Evolutionary conservation across 2,113 vertebrate genomes (phyloP), one percentile per base, ranked within the genome.

Genomic region (Syrmaticus mikado): DNA sequence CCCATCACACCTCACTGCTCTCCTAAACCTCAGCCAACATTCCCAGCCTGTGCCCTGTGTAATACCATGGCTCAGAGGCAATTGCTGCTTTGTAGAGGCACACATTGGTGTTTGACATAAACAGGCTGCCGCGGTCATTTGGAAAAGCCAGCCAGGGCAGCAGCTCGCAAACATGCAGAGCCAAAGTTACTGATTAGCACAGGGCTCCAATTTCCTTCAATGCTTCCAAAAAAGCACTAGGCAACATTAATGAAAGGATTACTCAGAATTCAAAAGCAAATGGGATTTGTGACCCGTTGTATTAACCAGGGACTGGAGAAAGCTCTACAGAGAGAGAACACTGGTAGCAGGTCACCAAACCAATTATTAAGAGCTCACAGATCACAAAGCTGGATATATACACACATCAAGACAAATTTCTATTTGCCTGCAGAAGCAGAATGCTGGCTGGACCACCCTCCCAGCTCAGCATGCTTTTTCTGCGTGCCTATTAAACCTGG

Each of bases 311-410:
- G 85, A 84, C 87, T 52, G 48, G 46, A 30, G 34, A 89, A 87
- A 88, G 82, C 92, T 94, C 92, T 82, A 41, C 86, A 84, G 77
- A 90, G 76, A 73, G 76, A 85, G 84, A 87, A 53, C 36, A 4
- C 78, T 30, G 73, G 61, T 32, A 0, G 89, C 87, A 97, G 96
- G 95, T 94, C 93, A 92, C 91, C 89, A 91, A 83, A 94, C 67
- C 94, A 95, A 90, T 97, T 96, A 97, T 88, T 95, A 94, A 95
- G 93, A 85, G 92, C 96, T 95, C 93, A 94, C 76, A 96, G 94
- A 95, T 97, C 82, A 71, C 30, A 4, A 87, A 96, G 94, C 91
- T 78, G 86, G 94, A 96, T 90, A 93, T 67, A 84, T 55, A 83
- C 64, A 67, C 81, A 74, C 66, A 94, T 93, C 85, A 68, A 82